A percentile compares a stretch with the other conserved stretches of the same genome.
phyloP scores from a whole-genome alignment of 2,797 vertebrate species.

The Molossus alvarezi region DNA sequence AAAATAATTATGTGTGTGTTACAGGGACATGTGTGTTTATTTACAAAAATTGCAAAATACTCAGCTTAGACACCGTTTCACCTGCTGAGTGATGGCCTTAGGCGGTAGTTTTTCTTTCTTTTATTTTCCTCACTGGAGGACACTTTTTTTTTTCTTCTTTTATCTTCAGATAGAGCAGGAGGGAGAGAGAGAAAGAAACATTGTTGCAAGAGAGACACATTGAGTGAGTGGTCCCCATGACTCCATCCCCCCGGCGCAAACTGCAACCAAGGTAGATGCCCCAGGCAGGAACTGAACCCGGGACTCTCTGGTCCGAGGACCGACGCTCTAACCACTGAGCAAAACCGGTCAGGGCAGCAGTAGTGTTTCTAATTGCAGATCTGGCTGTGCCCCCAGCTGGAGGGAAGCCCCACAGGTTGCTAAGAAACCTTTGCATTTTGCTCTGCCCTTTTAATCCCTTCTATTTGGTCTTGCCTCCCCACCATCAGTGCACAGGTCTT shows the following conservation, averaged over 20 bases:
- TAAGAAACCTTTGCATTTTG: constrained; percentile 12
- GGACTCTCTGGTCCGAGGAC: too few species aligned
- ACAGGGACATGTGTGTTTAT: constrained; percentile 12
- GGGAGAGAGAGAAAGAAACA: too few species aligned
- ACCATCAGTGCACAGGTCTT: neutral
- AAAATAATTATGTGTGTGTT: neutral
- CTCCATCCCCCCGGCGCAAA: too few species aligned
- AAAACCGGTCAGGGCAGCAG: neutral
- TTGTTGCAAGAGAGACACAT: too few species aligned
- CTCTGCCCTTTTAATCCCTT: constrained; percentile 28
- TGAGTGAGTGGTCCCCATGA: too few species aligned
- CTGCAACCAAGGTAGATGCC: too few species aligned
- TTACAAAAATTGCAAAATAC: neutral
- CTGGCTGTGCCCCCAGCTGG: constrained; percentile 13
- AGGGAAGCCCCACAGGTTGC: neutral
- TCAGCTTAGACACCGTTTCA: constrained; percentile 15
- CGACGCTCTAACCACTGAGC: too few species aligned
- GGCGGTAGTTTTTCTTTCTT: constrained; percentile 38
- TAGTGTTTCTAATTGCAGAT: constrained; percentile 72
- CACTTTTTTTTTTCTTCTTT: too few species aligned
- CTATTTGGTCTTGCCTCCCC: neutral
- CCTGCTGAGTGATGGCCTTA: neutral
- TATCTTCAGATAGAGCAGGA: too few species aligned
- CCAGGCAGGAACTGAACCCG: too few species aligned
- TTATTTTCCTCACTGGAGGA: too few species aligned